Evolutionary conservation across 2,113 vertebrate species (phyloP).

Genomic region (Nothobranchius kuhntae): DNA sequence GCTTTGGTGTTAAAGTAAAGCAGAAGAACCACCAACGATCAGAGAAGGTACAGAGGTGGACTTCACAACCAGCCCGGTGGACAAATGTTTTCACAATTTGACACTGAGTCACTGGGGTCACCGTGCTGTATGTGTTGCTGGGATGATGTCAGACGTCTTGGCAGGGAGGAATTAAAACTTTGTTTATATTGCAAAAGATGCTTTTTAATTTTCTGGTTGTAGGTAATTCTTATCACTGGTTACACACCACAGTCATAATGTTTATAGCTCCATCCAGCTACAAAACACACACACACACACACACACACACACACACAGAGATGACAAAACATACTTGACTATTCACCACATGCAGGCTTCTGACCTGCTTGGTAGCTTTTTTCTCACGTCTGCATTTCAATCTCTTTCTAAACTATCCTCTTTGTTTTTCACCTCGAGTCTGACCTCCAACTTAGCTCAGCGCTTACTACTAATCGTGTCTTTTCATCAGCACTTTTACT

Average conservation of each 20-base stretch:
- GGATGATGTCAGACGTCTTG: constrained; percentile 37
- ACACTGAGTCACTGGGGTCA: constrained; percentile 41
- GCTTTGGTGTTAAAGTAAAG: constrained; percentile 66
- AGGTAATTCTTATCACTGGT: constrained; percentile 55
- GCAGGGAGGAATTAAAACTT: constrained; percentile 29
- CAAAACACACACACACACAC: constrained; percentile 50
- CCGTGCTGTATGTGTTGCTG: constrained; percentile 35
- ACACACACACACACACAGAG: constrained; percentile 32
- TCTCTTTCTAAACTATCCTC: constrained; percentile 4
- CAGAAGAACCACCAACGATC: constrained; percentile 32
- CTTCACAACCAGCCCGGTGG: constrained; percentile 37
- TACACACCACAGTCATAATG: constrained; percentile 53
- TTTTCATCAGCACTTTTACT: background rate
- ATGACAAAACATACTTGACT: constrained; percentile 42
- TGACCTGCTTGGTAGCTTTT: constrained; percentile 23
- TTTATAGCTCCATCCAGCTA: constrained; percentile 47
- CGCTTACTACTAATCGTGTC: background rate
- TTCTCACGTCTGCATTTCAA: constrained; percentile 30
- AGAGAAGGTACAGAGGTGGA: constrained; percentile 42
- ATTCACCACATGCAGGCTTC: constrained; percentile 28
- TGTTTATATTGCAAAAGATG: constrained; percentile 35
- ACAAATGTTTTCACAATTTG: constrained; percentile 57
- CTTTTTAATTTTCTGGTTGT: constrained; percentile 39
- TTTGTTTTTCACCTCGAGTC: background rate
- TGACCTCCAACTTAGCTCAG: background rate